phyloP scores from a whole-genome alignment of 2,888 invertebrate species.

The Protula sp. region DNA sequence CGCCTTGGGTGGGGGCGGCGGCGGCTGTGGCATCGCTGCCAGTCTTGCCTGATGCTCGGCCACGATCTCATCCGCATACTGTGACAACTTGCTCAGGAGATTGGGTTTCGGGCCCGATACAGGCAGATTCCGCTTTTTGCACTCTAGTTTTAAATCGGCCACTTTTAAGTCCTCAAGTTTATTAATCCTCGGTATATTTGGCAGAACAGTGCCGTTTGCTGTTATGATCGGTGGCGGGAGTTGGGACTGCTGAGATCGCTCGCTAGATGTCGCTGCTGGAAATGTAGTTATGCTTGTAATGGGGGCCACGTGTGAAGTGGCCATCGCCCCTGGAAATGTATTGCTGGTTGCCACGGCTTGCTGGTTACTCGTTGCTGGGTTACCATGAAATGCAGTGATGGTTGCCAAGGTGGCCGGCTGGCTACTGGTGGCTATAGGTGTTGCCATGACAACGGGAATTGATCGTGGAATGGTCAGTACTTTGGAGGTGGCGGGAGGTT shows the following conservation, averaged over 20 bases:
- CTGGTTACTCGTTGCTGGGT: too few relatives aligned
- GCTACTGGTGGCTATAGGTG: too few relatives aligned
- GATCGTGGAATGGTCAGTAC: background rate
- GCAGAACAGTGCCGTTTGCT: background rate
- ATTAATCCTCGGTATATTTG: constrained; percentile 12
- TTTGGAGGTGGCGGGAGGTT: background rate
- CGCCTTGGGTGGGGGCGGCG: constrained; percentile 6
- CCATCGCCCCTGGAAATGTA: too few relatives aligned
- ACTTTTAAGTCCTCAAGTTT: constrained; percentile 94
- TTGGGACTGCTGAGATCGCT: too few relatives aligned
- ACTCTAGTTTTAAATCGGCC: constrained; percentile 86
- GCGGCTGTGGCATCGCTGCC: constrained; percentile 64
- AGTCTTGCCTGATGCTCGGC: constrained; percentile 25
- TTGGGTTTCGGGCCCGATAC: constrained; percentile 96
- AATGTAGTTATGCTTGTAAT: too few relatives aligned
- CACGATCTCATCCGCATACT: constrained; percentile 50
- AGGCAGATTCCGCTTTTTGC: constrained; percentile 86
- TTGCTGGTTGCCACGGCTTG: too few relatives aligned
- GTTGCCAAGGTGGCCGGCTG: too few relatives aligned
- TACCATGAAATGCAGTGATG: too few relatives aligned
- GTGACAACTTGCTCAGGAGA: constrained; percentile 82
- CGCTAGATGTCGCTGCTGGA: constrained; percentile 1
- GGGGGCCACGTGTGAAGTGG: too few relatives aligned
- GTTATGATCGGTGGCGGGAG: too few relatives aligned
- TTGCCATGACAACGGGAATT: background rate